phyloP scores from a whole-genome alignment of 2,888 invertebrate species.

The Pomacea canaliculata region DNA sequence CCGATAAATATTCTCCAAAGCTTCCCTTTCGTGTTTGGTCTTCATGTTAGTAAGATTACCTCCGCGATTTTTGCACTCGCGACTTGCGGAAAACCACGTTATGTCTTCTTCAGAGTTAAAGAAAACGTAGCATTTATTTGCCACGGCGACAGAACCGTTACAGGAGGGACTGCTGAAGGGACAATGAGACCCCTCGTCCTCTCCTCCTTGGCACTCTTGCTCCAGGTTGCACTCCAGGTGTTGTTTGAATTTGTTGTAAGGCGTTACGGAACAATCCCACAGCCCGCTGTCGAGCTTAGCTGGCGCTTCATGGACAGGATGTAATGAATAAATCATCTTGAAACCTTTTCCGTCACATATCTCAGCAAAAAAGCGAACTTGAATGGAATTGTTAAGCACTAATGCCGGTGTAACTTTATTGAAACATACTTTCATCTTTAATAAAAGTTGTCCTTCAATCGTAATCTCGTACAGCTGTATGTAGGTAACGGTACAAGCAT shows the following conservation, averaged over 20 bases:
- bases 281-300: background rate
- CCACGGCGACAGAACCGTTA: conserved; percentile 2
- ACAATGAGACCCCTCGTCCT: conserved; percentile 15
- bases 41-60: conserved; percentile 13
- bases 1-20: background rate
- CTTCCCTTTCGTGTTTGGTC: conserved; percentile 11
- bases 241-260: conserved; percentile 8
- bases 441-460: too few relatives aligned
- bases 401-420: too few relatives aligned
- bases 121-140: conserved; percentile 14
- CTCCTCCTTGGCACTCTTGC: conserved; percentile 1
- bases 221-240: conserved; percentile 20
- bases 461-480: too few relatives aligned
- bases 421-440: too few relatives aligned
- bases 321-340: background rate
- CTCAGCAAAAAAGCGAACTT: background rate
- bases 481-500: too few relatives aligned
- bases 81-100: background rate
- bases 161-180: conserved; percentile 14
- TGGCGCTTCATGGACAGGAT: background rate
- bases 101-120: background rate
- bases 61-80: background rate
- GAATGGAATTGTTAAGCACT: background rate
- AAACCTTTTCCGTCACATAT: background rate
- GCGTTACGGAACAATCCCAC: conserved; percentile 13